phyloP scores from a whole-genome alignment of 2,888 invertebrate species.

The Hirtodrosophila trivittata region DNA sequence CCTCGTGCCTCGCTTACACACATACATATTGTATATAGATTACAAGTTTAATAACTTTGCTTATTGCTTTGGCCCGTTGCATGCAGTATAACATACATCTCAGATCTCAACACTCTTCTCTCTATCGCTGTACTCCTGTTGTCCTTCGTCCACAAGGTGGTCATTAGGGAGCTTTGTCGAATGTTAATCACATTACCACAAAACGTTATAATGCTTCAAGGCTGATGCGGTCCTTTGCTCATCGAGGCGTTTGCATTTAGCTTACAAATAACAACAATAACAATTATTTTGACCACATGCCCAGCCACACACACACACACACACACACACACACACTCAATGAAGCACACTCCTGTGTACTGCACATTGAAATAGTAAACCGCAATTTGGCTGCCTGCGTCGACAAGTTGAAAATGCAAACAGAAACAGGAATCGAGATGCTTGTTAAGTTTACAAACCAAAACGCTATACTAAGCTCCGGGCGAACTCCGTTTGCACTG shows the following conservation, averaged over 20 bases:
- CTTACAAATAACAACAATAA: slow-evolving; percentile 66
- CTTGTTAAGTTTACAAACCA: slow-evolving; percentile 13
- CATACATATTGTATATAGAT: not conserved
- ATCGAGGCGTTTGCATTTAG: slow-evolving; percentile 37
- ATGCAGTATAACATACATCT: not conserved
- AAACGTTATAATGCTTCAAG: slow-evolving; percentile 72
- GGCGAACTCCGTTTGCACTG: slow-evolving; percentile 10
- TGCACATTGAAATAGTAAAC: slow-evolving; percentile 65
- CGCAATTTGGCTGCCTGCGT: slow-evolving; percentile 64
- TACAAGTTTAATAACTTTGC: slow-evolving; percentile 72
- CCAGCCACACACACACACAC: slow-evolving; percentile 10
- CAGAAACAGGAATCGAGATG: slow-evolving; percentile 40
- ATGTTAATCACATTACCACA: slow-evolving; percentile 79
- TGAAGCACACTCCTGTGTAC: slow-evolving; percentile 15
- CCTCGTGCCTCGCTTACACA: not conserved
- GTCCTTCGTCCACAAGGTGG: slow-evolving; percentile 51
- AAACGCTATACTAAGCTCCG: not conserved
- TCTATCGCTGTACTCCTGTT: not conserved
- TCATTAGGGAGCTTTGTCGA: slow-evolving; percentile 64
- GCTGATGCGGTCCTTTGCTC: slow-evolving; percentile 31
- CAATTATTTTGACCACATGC: slow-evolving; percentile 71
- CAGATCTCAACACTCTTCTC: too few relatives aligned
- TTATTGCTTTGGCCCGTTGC: slow-evolving; percentile 52
- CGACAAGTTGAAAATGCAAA: slow-evolving; percentile 64
- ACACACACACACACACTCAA: not conserved